Percentiles rank a stretch among this genome's conserved stretches.
phyloP scores from a whole-genome alignment of 1,140 invertebrate species.

The Venturia canescens region DNA sequence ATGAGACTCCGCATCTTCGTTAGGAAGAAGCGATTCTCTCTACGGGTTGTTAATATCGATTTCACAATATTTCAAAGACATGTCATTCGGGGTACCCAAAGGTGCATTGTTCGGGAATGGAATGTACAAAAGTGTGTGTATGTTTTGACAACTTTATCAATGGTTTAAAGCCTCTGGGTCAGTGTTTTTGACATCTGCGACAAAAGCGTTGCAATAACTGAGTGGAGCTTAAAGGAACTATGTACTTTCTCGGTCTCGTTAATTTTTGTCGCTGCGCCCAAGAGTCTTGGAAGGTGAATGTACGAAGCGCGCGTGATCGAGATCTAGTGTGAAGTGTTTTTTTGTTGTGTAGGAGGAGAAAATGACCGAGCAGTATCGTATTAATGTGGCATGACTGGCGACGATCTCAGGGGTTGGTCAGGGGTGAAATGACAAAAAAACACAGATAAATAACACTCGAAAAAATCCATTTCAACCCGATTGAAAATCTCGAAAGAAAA shows the following conservation, averaged over 20 bases:
- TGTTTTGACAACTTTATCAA: no score
- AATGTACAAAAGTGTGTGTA: no score
- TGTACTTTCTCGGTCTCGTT: background rate
- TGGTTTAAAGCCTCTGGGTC: no score
- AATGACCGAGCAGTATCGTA: background rate
- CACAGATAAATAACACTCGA: conserved; percentile 2
- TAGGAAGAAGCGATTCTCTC: conserved; percentile 17
- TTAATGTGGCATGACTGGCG: background rate
- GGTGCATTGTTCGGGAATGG: conserved; percentile 74
- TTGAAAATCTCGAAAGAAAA: conserved; percentile 3
- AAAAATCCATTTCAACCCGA: background rate
- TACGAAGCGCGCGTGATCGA: background rate
- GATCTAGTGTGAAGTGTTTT: background rate
- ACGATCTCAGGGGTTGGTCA: background rate
- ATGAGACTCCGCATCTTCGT: conserved; percentile 5
- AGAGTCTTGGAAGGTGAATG: background rate
- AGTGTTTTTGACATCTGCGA: no score
- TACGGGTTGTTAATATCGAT: conserved; percentile 10
- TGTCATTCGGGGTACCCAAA: conserved; percentile 74
- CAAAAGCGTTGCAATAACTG: no score
- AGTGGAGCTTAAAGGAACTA: no score
- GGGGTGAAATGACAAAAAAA: conserved; percentile 9
- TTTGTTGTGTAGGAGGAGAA: background rate
- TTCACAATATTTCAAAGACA: conserved; percentile 63
- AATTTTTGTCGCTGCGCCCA: background rate